Base-by-base conservation (phyloP, 2,113 vertebrate genomes). In the Hydrolagus affinis region DNA sequence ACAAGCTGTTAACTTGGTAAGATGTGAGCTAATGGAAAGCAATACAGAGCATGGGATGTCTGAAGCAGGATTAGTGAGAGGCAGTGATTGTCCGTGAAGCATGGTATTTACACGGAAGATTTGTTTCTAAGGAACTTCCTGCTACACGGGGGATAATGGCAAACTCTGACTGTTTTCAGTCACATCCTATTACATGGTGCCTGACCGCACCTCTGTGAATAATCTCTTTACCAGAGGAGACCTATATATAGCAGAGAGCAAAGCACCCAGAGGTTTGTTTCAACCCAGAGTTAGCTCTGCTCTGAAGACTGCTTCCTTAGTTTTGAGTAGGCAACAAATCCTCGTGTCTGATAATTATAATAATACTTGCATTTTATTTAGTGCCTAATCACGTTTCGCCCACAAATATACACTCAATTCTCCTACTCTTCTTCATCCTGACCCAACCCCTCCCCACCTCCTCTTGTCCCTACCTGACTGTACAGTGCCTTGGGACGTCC, bases 271-370 rank as follows among this genome's bases (percentile, higher is more conserved):
- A 32, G 78, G 59, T 66, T 17, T 62, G 78, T 57, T 66, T 68
- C 66, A 83, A 68, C 62, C 78, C 66, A 83, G 28, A 68, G 66
- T 83, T 83, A 83, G 28, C 14, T 64, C 66, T 32, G 17, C 25
- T 11, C 62, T 83, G 78, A 83, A 66, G 59, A 28, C 64, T 83
- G 17, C 62, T 10, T 83, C 3, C 28, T 66, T 19, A 83, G 25
- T 83, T 44, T 60, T 28, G 66, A 66, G 62, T 62, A 68, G 32
- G 62, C 62, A 32, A 10, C 21, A 83, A 60, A 66, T 66, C 66
- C 66, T 83, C 28, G 30, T 62, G 32, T 32, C 32, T 25, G 25
- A 44, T 44, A 44, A 44, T n/a, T n/a, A n/a, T 44, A 44, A 44
- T 44, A 44, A 44, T 44, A 1, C 44, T 44, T 44, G 44, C 44